A percentile compares a stretch with the other conserved stretches of the same genome.
phyloP scores from a whole-genome alignment of 2,888 invertebrate genomes.

The Parnassius smintheus region DNA sequence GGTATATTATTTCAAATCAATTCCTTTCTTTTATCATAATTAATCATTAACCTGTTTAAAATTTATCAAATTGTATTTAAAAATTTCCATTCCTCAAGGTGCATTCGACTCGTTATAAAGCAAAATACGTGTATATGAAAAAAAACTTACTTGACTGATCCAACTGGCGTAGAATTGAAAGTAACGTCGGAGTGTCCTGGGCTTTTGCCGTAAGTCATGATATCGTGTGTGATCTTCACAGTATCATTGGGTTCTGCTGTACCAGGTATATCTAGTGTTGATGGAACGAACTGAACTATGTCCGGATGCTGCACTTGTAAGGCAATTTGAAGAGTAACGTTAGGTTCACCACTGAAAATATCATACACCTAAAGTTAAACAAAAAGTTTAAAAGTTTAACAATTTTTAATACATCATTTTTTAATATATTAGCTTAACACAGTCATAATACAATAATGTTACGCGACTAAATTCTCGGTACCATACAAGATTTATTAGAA shows the following conservation, averaged over 20 bases:
- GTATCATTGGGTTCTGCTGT: conserved; percentile 50
- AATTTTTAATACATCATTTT: too few relatives aligned
- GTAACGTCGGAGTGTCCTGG: conserved; percentile 86
- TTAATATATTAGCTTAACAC: too few relatives aligned
- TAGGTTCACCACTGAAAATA: conserved; percentile 68
- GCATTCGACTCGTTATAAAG: background rate
- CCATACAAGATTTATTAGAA: too few relatives aligned
- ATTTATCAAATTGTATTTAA: background rate
- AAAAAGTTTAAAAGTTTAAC: too few relatives aligned
- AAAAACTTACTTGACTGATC: conserved; percentile 70
- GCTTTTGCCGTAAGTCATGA: conserved; percentile 81
- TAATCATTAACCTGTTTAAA: background rate
- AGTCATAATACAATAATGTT: too few relatives aligned
- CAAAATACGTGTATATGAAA: too few relatives aligned
- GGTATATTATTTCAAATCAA: too few relatives aligned
- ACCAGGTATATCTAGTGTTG: conserved; percentile 62
- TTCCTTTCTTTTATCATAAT: too few relatives aligned
- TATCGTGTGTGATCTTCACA: conserved; percentile 63
- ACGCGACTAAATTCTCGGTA: too few relatives aligned
- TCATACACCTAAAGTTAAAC: background rate
- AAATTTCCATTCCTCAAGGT: background rate
- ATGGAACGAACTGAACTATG: conserved; percentile 80
- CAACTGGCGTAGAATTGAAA: conserved; percentile 79
- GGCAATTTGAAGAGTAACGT: conserved; percentile 68
- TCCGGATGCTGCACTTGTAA: conserved; percentile 84